Percentiles rank a stretch among this genome's conserved stretches.
These are phyloP conservation scores for Bradypodion pumilum DNA, from an alignment of 2,797 vertebrate genomes.

Conservation along the genomic window DNA sequence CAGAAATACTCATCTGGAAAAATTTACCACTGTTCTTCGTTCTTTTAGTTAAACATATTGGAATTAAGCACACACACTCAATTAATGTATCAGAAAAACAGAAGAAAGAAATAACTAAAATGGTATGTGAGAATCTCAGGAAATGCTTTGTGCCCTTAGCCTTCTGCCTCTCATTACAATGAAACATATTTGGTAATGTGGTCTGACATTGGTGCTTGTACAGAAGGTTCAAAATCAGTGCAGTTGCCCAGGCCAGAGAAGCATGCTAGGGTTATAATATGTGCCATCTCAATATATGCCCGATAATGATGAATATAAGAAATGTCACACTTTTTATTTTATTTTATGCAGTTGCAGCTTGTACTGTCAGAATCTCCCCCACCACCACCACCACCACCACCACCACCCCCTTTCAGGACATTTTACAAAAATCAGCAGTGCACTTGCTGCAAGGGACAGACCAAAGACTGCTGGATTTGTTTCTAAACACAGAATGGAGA, in stretches of 20 bases:
- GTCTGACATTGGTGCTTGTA: background rate
- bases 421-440: background rate
- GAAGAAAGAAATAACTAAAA: background rate
- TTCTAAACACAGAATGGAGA: background rate
- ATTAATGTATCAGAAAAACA: background rate
- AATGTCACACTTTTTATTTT: background rate
- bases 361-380: background rate
- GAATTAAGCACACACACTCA: background rate
- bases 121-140: background rate
- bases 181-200: background rate
- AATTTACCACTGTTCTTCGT: background rate
- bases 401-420: background rate
- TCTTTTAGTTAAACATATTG: background rate
- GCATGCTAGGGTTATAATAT: background rate
- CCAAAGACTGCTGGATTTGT: background rate
- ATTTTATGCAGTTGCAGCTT: background rate
- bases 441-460: background rate
- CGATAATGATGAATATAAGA: background rate
- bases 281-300: background rate
- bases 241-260: background rate
- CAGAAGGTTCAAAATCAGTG: background rate
- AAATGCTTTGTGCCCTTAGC: background rate
- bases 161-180: background rate
- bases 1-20: background rate
- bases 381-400: too few species aligned